Base-by-base conservation (phyloP, 1,140 invertebrate genomes). In the Rhagoletis pomonella region DNA sequence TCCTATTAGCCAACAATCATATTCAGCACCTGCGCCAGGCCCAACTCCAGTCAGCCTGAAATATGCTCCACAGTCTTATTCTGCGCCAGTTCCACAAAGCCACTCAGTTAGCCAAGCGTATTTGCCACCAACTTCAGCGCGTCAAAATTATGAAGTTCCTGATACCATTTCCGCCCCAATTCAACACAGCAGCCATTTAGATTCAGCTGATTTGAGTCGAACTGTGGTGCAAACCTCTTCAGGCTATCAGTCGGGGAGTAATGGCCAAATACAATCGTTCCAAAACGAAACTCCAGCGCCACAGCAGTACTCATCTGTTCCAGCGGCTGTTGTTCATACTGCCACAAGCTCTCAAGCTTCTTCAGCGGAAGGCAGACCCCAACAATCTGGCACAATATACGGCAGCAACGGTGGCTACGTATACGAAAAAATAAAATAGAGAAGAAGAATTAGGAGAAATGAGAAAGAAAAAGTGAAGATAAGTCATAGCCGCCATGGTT, bases 331-430 rank as follows among this genome's bases (percentile, higher is more conserved):
- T 55, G 3, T n/a, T 4, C 39, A 19, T 1, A 39, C 62, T 64
- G 55, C 2, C 47, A 17, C 17, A 50, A 81, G 47, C 17, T 55
- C 19, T 29, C 73, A 50, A n/a, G 73, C 39, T 4, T 39, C 44
- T 39, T 39, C 73, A 4, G 14, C 73, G 47, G 47, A 50, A 81
- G 47, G 50, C 6, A 19, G 3, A 17, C 29, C 39, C 50, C 42
- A 50, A 44, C 19, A 65, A 17, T 19, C n/a, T 4, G 86, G 86
- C 14, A 88, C 86, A n/a, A 73, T 67, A 6, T 88, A 88, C 55
- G 88, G n/a, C n/a, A 19, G 58, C 9, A 88, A 88, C 47, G 88
- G 88, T 50, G 88, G 88, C 42, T 88, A 88, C 65, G 64, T 87
- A 17, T 88, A 88, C 50, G 55, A 50, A n/a, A 87, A 29, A 29